Evolutionary conservation across 2,888 invertebrate species (phyloP).

Genomic region (Synanthedon andrenaeformis): DNA sequence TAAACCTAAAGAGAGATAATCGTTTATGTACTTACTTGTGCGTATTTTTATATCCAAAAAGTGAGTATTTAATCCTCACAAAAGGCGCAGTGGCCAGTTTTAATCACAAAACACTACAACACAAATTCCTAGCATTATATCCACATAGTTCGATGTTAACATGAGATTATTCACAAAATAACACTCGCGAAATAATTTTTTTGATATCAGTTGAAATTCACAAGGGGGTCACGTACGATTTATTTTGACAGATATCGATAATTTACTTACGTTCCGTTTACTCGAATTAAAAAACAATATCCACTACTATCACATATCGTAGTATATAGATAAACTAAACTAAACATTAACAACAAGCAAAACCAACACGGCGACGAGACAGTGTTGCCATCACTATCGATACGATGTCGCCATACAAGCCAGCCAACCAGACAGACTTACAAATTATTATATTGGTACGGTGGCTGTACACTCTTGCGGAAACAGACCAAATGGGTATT

Average conservation of each 20-base stretch:
- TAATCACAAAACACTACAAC: slow-evolving; percentile 47
- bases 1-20: too few relatives aligned
- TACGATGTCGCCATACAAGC: too few relatives aligned
- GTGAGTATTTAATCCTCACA: slow-evolving; percentile 32
- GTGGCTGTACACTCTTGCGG: too few relatives aligned
- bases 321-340: neutral
- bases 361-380: slow-evolving; percentile 24
- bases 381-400: neutral
- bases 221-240: slow-evolving; percentile 22
- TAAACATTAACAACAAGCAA: slow-evolving; percentile 8
- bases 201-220: slow-evolving; percentile 30
- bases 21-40: slow-evolving; percentile 56
- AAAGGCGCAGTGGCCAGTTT: slow-evolving; percentile 27
- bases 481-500: too few relatives aligned
- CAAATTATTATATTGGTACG: too few relatives aligned
- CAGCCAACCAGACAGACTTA: too few relatives aligned
- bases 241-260: slow-evolving; percentile 55
- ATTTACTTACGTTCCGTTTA: slow-evolving; percentile 30
- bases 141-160: slow-evolving; percentile 32
- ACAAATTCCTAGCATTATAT: slow-evolving; percentile 53
- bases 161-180: slow-evolving; percentile 29
- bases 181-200: slow-evolving; percentile 25
- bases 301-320: neutral
- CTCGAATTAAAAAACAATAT: neutral
- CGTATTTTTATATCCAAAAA: slow-evolving; percentile 51